Percentiles rank a stretch among this genome's conserved stretches.
Evolutionary conservation across 2,888 invertebrate genomes (phyloP).

Genomic region (Chaitophorus viminalis): DNA sequence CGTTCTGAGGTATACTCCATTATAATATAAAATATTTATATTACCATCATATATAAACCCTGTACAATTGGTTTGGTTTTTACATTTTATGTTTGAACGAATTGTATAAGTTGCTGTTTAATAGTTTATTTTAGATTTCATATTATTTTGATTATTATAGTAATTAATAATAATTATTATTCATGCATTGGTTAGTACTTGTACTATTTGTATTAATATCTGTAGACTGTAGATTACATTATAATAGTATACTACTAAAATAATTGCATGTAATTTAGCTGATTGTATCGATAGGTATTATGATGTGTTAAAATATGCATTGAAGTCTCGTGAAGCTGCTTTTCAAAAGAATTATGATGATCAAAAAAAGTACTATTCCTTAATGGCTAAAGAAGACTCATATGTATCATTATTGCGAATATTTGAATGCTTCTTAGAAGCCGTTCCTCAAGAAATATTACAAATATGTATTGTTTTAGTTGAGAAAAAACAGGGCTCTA

Average conservation of each 20-base stretch:
- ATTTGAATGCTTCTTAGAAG: conserved; percentile 83
- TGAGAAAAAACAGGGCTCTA: conserved; percentile 70
- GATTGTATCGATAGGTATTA: conserved; percentile 65
- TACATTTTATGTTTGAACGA: background rate
- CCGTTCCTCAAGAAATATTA: conserved; percentile 82
- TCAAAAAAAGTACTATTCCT: conserved; percentile 76
- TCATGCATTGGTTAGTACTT: background rate
- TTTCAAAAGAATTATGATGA: conserved; percentile 71
- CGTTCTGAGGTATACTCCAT: conserved; percentile 71
- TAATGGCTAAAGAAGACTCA: conserved; percentile 83
- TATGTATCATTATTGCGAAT: conserved; percentile 81
- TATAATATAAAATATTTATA: too few species aligned
- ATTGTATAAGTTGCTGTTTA: background rate
- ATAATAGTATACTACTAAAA: too few species aligned
- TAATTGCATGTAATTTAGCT: background rate
- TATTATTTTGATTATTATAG: background rate
- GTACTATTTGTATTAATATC: background rate
- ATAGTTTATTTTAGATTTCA: background rate
- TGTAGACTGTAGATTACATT: too few species aligned
- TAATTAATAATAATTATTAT: background rate
- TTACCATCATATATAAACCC: too few species aligned
- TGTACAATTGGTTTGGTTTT: conserved; percentile 70
- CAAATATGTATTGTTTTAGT: conserved; percentile 77
- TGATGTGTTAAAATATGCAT: conserved; percentile 71
- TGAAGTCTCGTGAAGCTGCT: conserved; percentile 75